Base-by-base conservation (phyloP, 2,797 vertebrate genomes). In the Poeciliopsis paucimaculata region DNA sequence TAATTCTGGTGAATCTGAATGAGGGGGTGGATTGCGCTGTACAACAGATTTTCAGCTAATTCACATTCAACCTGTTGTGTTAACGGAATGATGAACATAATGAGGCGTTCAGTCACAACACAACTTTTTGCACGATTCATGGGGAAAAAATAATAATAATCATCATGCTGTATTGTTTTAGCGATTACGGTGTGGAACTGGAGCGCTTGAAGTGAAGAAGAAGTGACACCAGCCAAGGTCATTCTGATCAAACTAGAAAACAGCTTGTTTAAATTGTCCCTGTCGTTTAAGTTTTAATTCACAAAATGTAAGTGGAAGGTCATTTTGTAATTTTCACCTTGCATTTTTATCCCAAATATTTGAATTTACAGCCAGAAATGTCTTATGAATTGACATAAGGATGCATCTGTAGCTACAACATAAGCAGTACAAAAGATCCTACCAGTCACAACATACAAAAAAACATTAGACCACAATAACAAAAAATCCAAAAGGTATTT, bases 61-160 rank as follows among this genome's bases (percentile, higher is more conserved):
- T 76, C 62, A 34, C 57, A 60, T 80, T 31, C 41, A 28, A 41
- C 41, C 51, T 55, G 77, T 77, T 4, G 39, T 13, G 46, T 18
- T 45, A 82, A 73, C 79, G 39, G 5, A 49, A 45, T 15, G 80
- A 79, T 49, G 47, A 79, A 87, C 75, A 70, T 64, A 45, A 73
- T 4, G 82, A 82, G 41, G 57, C 83, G 0, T 75, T 88, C 80
- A 87, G 88, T 89, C 89, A 92, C 78, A 89, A 88, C 90, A 89
- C 72, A 39, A 51, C 62, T 60, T 51, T 64, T 81, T 80, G 55
- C 66, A 62, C 7, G 31, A 53, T 26, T 31, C 31, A 16, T 49
- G 36, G 73, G 43, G 41, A 5, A 23, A 9, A 9, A 20, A 26
- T 23, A 2, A 51, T 9, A 53, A n/a, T 55, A 66, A 49, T 49